phyloP scores from a whole-genome alignment of 2,888 invertebrate species.

The Thymelicus acteon region DNA sequence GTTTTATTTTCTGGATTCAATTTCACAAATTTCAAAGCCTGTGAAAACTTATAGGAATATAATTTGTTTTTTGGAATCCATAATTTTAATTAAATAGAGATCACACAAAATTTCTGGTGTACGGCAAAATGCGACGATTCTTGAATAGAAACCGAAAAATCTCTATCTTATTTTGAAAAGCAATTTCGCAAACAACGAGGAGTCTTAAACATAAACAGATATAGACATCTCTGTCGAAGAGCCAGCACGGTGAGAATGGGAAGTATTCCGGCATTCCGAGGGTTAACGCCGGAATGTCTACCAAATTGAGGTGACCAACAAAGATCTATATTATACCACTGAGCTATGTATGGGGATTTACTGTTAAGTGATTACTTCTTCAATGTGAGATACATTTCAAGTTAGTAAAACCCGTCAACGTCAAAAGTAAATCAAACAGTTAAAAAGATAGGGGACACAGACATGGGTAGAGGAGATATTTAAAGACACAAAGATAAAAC shows the following conservation, averaged over 20 bases:
- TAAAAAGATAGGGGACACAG: too few relatives aligned
- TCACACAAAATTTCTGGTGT: neutral
- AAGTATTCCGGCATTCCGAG: slow-evolving; percentile 68
- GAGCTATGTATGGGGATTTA: slow-evolving; percentile 1
- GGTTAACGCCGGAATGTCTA: slow-evolving; percentile 68
- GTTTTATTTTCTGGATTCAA: too few relatives aligned
- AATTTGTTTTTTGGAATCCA: neutral
- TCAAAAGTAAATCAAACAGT: too few relatives aligned
- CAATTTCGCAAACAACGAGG: slow-evolving; percentile 17
- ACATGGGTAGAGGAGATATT: too few relatives aligned
- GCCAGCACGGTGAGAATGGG: slow-evolving; percentile 58
- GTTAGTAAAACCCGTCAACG: too few relatives aligned
- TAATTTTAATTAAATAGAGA: neutral
- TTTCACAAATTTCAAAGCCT: too few relatives aligned
- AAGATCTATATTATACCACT: slow-evolving; percentile 44
- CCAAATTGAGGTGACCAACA: slow-evolving; percentile 66
- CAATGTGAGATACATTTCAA: neutral
- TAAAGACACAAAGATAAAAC: too few relatives aligned
- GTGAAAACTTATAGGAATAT: neutral
- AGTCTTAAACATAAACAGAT: slow-evolving; percentile 26
- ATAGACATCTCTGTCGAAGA: slow-evolving; percentile 13
- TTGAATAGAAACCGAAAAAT: slow-evolving; percentile 12
- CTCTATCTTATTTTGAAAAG: slow-evolving; percentile 14
- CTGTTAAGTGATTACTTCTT: neutral
- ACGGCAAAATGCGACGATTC: neutral